Percentiles rank a stretch among this genome's conserved stretches.
Evolutionary conservation across 2,113 vertebrate species (phyloP).

Genomic region (Mesembrinibis cayennensis): DNA sequence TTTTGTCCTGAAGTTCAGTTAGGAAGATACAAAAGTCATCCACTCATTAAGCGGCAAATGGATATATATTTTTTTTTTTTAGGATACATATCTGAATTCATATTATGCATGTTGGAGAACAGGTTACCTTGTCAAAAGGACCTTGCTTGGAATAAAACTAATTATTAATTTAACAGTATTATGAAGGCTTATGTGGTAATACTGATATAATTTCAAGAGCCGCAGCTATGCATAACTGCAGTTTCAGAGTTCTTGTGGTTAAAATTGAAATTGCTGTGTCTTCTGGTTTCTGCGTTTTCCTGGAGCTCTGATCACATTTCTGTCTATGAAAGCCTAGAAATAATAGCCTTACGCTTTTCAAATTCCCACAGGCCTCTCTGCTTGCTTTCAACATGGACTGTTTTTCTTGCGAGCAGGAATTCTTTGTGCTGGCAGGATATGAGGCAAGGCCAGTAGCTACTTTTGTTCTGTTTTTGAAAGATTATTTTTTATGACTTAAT

Average conservation of each 20-base stretch:
- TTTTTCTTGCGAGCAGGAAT: constrained; percentile 24
- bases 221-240: neutral
- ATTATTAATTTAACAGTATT: constrained; percentile 43
- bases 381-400: constrained; percentile 33
- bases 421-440: neutral
- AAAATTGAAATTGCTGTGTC: constrained; percentile 32
- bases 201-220: constrained; percentile 12
- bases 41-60: neutral
- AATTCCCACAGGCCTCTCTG: constrained; percentile 61
- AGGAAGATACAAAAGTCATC: neutral
- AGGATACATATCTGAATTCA: neutral
- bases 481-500: constrained; percentile 56
- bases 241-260: constrained; percentile 32
- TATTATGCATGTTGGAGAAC: neutral
- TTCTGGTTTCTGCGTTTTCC: constrained; percentile 51
- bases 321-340: constrained; percentile 43
- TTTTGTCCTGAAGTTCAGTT: neutral
- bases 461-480: constrained; percentile 25
- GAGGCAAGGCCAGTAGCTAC: constrained; percentile 40
- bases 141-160: neutral
- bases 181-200: constrained; percentile 13
- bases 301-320: constrained; percentile 51
- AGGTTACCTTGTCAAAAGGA: neutral
- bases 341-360: constrained; percentile 49
- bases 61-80: neutral